Conservation (phyloP, 2,797 vertebrate genomes). For the Agapornis canus region DNA sequence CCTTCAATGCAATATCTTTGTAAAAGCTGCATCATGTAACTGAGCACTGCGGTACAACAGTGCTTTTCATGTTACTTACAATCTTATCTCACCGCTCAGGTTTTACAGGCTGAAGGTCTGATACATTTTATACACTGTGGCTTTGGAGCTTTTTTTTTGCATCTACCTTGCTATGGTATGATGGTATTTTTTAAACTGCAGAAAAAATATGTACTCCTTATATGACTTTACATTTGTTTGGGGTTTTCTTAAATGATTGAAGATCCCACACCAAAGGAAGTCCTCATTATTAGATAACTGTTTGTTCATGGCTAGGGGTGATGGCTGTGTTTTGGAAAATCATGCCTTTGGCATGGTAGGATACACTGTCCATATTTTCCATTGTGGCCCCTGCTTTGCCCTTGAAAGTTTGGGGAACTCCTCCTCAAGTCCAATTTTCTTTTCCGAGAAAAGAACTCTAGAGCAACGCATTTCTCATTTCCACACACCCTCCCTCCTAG, state of each 20-base stretch:
- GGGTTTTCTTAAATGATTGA: not conserved
- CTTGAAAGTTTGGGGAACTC: not conserved
- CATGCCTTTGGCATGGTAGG: not conserved
- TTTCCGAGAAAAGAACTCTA: not conserved
- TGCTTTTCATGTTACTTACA: not conserved
- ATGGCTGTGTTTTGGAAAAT: not conserved
- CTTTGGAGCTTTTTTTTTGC: rapidly evolving
- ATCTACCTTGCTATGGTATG: rapidly evolving
- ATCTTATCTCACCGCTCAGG: not conserved
- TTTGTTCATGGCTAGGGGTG: not conserved
- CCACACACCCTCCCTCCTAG: not conserved
- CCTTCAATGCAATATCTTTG: not conserved
- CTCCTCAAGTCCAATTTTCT: not conserved
- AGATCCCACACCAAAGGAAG: not conserved
- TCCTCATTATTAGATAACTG: not conserved
- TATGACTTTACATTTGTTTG: not conserved
- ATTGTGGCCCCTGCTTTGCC: not conserved
- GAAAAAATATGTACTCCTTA: not conserved
- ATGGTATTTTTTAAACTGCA: not conserved
- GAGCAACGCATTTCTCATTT: not conserved
- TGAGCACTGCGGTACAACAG: not conserved
- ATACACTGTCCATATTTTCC: not conserved
- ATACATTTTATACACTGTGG: not conserved
- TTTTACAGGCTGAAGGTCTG: not conserved
- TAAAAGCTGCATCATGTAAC: not conserved